Base-by-base conservation (phyloP, 1,140 invertebrate genomes). In the Wiebesia pumilae region DNA sequence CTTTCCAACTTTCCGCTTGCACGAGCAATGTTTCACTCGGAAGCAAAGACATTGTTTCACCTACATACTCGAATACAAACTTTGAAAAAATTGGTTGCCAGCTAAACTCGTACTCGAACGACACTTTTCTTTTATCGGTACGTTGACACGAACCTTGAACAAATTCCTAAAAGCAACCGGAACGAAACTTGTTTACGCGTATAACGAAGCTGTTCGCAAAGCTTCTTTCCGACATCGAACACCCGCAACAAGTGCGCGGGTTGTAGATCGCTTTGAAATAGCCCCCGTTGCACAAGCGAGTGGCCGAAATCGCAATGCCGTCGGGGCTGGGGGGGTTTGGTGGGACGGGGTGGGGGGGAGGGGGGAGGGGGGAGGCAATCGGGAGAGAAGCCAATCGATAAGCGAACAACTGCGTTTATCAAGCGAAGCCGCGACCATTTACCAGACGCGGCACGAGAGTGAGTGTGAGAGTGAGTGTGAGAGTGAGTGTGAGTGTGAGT, bases 111-210 rank as follows among this genome's bases (percentile, higher is more conserved):
- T n/a, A n/a, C n/a, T 21, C 58, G 77, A 79, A 79, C n/a, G n/a
- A 58, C 58, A 21, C 40, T 30, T 79, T 54, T 51, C 47, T 35
- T 35, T 54, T 35, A 54, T 79, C 33, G 35, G 33, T 79, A 54
- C 77, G 51, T 54, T 79, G 77, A 58, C 77, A 79, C 77, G 47
- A 35, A 79, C 51, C 77, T 79, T 79, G 77, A 79, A 33, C 24
- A 79, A 79, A 58, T 79, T 27, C 47, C 58, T 79, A 35, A 79
- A 58, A 35, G 24, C 30, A 54, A 51, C 27, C 21, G 77, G 0
- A 51, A 79, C 33, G 12, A 33, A 79, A 79, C 77, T 51, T 35
- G 47, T 54, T 21, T n/a, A n/a, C 47, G 0, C 38, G 24, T 75
- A 14, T 43, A 75, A 75, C 38, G n/a, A 43, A 75, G 71, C 24